These are phyloP conservation scores for Cenopis cana DNA, from an alignment of 2,888 invertebrate species.

Conservation along the genomic window DNA sequence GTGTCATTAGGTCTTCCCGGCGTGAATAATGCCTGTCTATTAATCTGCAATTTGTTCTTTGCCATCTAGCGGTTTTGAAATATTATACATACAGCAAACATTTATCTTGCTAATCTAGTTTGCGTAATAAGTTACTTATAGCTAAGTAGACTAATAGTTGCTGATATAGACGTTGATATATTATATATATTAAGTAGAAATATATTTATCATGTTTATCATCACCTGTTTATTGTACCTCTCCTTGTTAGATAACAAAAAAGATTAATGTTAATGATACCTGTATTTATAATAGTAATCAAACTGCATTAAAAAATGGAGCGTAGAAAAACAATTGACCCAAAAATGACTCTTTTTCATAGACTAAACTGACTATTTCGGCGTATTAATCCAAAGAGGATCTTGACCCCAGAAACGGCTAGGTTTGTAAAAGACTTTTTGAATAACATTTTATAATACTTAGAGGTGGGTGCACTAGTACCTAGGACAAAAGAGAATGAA, in stretches of 20 bases:
- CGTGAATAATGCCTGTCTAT: slow-evolving; percentile 61
- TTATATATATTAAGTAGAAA: too few relatives aligned
- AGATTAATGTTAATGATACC: background rate
- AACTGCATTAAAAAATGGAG: background rate
- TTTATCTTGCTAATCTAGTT: slow-evolving; percentile 51
- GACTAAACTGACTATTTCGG: too few relatives aligned
- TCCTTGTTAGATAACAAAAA: background rate
- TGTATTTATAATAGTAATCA: background rate
- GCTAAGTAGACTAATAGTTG: slow-evolving; percentile 36
- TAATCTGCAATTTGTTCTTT: slow-evolving; percentile 56
- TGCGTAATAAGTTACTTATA: slow-evolving; percentile 45
- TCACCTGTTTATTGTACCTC: background rate
- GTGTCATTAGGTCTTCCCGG: slow-evolving; percentile 72
- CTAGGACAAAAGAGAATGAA: background rate
- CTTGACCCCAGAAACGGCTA: too few relatives aligned
- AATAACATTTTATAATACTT: too few relatives aligned
- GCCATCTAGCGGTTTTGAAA: slow-evolving; percentile 51
- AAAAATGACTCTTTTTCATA: too few relatives aligned
- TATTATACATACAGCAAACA: slow-evolving; percentile 45
- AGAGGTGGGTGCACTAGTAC: too few relatives aligned
- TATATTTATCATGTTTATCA: too few relatives aligned
- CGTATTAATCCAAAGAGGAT: too few relatives aligned
- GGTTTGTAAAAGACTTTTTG: too few relatives aligned
- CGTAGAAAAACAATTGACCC: too few relatives aligned
- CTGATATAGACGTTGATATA: slow-evolving; percentile 23